A percentile compares a stretch with the other conserved stretches of the same genome.
phyloP scores from a whole-genome alignment of 53 echinoderm and acorn worm genomes.

The Luidia sarsii region DNA sequence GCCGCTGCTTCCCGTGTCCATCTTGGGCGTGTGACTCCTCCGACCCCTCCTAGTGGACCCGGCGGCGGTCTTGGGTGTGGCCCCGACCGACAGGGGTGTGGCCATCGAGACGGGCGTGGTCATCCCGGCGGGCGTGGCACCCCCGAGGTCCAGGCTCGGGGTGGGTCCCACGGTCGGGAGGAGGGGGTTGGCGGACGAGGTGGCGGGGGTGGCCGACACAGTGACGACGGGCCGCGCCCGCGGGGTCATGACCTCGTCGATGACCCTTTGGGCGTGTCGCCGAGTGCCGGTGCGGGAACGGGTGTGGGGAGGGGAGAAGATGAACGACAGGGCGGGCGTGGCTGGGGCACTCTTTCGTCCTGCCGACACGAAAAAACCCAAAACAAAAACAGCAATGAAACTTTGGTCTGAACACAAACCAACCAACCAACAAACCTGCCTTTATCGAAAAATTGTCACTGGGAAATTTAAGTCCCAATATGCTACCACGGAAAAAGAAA shows the following conservation, averaged over 20 bases:
- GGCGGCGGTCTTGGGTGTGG: slow-evolving; percentile 36
- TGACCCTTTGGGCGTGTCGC: slow-evolving; percentile 57
- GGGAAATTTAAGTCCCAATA: no score
- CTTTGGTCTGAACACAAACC: no score
- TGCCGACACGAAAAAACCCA: not conserved
- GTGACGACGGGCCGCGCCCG: not conserved
- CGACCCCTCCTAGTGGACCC: slow-evolving; percentile 44
- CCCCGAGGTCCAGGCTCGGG: slow-evolving; percentile 25
- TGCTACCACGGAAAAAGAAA: no score
- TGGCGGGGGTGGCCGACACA: slow-evolving; percentile 5
- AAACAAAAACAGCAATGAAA: not conserved
- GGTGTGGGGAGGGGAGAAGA: slow-evolving; percentile 89
- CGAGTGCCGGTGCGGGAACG: slow-evolving; percentile 70
- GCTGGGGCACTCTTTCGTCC: slow-evolving; percentile 14
- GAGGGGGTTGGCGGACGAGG: not conserved
- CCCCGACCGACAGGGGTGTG: not conserved
- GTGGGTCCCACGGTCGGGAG: slow-evolving; percentile 55
- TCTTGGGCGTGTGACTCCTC: slow-evolving; percentile 31
- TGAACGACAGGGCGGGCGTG: slow-evolving; percentile 69
- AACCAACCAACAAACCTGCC: no score
- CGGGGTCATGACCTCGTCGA: slow-evolving; percentile 56
- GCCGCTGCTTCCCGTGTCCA: slow-evolving; percentile 4
- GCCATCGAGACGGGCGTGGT: not conserved
- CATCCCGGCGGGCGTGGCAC: not conserved
- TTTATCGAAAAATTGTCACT: no score